Evolutionary conservation across 2,797 vertebrate species (phyloP).

Genomic region (Fratercula arctica): DNA sequence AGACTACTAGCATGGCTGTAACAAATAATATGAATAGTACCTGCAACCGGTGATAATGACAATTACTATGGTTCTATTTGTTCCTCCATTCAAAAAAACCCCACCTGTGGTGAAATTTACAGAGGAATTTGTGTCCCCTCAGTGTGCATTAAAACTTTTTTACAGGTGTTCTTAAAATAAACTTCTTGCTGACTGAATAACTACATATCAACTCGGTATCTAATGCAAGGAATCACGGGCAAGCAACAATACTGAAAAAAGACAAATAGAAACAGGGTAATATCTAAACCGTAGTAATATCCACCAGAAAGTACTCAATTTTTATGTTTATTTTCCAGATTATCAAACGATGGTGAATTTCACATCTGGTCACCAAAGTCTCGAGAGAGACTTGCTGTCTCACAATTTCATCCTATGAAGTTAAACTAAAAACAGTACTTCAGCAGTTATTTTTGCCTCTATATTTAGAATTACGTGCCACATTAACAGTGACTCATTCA

Average conservation of each 20-base stretch:
- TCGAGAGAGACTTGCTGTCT: not conserved
- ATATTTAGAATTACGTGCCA: not conserved
- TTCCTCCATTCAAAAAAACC: not conserved
- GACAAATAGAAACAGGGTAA: conserved; percentile 12
- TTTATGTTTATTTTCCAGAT: not conserved
- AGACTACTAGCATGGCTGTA: not conserved
- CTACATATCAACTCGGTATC: conserved; percentile 48
- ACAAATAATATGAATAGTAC: not conserved
- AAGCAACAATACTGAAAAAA: conserved; percentile 18
- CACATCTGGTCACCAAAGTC: not conserved
- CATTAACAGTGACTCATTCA: not conserved
- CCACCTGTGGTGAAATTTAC: not conserved
- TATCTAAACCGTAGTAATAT: conserved; percentile 1
- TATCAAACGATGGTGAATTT: conserved; percentile 20
- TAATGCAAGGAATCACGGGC: conserved; percentile 27
- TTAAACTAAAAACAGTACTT: not conserved
- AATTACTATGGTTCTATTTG: not conserved
- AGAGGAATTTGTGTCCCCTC: not conserved
- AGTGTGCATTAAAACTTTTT: not conserved
- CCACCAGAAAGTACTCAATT: not conserved
- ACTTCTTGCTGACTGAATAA: conserved; percentile 45
- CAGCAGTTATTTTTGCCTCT: not conserved
- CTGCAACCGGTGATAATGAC: not conserved
- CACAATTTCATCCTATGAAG: not conserved
- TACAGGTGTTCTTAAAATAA: conserved; percentile 43